phyloP scores from a whole-genome alignment of 2,113 vertebrate species.

The Pavo muticus region DNA sequence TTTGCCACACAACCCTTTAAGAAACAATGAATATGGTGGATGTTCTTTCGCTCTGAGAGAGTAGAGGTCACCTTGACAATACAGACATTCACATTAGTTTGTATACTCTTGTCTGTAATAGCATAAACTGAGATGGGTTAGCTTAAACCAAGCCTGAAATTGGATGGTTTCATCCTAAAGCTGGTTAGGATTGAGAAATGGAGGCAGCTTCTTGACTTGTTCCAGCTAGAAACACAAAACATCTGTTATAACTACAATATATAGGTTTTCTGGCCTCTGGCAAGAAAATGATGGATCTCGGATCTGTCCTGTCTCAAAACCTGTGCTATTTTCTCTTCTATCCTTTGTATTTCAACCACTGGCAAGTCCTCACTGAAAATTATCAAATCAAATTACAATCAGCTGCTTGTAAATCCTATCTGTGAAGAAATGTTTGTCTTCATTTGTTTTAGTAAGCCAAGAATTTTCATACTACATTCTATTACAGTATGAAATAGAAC shows the following conservation, averaged over 20 bases:
- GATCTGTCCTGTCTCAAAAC: neutral
- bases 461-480: neutral
- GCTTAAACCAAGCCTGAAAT: neutral
- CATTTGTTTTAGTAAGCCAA: neutral
- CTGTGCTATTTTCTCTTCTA: neutral
- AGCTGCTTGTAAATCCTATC: neutral
- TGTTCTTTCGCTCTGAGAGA: accelerated
- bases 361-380: neutral
- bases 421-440: neutral
- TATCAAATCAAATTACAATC: neutral
- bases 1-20: neutral
- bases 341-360: neutral
- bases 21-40: neutral
- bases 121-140: neutral
- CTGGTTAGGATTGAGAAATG: neutral
- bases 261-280: neutral
- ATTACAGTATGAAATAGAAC: neutral
- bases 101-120: neutral
- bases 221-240: neutral
- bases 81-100: accelerated
- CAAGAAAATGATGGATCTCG: neutral
- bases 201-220: neutral
- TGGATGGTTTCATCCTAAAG: neutral
- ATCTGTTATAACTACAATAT: neutral
- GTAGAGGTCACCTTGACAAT: neutral